A percentile compares a stretch with the other conserved stretches of the same genome.
phyloP scores from a whole-genome alignment of 2,888 invertebrate species.

The Chydorus sphaericus region DNA sequence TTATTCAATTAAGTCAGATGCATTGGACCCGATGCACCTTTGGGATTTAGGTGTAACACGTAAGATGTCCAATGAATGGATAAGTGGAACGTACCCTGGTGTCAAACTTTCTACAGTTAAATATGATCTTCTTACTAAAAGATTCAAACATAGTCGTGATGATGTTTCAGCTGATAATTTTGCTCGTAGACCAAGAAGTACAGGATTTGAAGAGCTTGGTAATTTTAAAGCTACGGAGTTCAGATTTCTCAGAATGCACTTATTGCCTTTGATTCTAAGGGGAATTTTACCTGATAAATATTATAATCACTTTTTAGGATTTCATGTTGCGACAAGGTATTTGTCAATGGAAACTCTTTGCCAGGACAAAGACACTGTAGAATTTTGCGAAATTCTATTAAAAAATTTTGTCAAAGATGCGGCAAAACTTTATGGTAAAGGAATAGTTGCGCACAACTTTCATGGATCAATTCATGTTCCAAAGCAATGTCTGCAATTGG shows the following conservation, averaged over 20 bases:
- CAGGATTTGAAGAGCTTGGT: background rate
- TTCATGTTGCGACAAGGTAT: no score
- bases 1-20: no score
- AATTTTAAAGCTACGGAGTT: background rate
- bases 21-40: background rate
- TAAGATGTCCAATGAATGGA: background rate
- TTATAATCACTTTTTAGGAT: background rate
- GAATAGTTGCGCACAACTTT: background rate
- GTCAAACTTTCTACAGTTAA: background rate
- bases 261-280: background rate
- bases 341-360: background rate
- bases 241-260: background rate
- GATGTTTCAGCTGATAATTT: no score
- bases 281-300: background rate
- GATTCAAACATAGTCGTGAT: no score
- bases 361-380: background rate
- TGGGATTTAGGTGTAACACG: background rate
- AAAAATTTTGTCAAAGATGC: background rate
- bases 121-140: no score
- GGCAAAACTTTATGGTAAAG: background rate
- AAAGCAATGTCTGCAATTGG: background rate
- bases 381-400: background rate
- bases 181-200: background rate
- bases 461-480: conserved; percentile 2
- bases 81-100: background rate